phyloP scores from a whole-genome alignment of 2,797 vertebrate genomes.

The Onychomys leucogaster region DNA sequence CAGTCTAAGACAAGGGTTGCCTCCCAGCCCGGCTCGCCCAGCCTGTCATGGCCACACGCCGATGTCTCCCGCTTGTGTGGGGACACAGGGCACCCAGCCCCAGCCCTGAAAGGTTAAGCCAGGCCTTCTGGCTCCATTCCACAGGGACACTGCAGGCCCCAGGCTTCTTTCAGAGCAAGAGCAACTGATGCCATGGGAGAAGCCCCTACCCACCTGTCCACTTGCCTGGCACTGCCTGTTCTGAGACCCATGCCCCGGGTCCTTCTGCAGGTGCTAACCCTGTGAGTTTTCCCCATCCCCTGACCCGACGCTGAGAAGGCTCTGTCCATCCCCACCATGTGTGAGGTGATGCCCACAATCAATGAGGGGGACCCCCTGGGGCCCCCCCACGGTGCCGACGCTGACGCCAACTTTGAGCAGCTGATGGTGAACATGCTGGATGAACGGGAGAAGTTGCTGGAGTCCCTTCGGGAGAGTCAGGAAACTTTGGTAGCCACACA shows the following conservation, averaged over 20 bases:
- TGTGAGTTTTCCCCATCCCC: conserved; percentile 52
- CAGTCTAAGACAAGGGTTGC: conserved; percentile 54
- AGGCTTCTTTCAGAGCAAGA: conserved; percentile 51
- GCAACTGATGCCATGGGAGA: conserved; percentile 73
- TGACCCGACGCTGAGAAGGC: conserved; percentile 52
- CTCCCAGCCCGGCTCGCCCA: background rate
- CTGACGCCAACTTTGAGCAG: conserved; percentile 98
- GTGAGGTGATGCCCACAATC: conserved; percentile 99
- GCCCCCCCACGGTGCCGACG: conserved; percentile 93
- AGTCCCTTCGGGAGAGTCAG: conserved; percentile 96
- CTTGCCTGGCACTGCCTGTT: conserved; percentile 50
- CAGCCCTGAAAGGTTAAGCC: conserved; percentile 58
- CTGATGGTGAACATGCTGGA: conserved; percentile 99
- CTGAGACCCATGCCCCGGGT: conserved; percentile 45
- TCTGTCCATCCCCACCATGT: conserved; percentile 91
- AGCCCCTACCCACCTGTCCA: background rate
- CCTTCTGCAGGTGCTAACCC: conserved; percentile 38
- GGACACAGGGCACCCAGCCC: conserved; percentile 61
- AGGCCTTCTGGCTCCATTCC: conserved; percentile 50
- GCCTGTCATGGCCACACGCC: conserved; percentile 73
- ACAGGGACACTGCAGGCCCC: conserved; percentile 35
- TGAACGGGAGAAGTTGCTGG: conserved; percentile 97
- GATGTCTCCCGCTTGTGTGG: conserved; percentile 61
- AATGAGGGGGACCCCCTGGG: conserved; percentile 96
- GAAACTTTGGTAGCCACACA: conserved; percentile 95